Conservation (phyloP, 64 coral and sea anemone species). For the Porites lutea region DNA sequence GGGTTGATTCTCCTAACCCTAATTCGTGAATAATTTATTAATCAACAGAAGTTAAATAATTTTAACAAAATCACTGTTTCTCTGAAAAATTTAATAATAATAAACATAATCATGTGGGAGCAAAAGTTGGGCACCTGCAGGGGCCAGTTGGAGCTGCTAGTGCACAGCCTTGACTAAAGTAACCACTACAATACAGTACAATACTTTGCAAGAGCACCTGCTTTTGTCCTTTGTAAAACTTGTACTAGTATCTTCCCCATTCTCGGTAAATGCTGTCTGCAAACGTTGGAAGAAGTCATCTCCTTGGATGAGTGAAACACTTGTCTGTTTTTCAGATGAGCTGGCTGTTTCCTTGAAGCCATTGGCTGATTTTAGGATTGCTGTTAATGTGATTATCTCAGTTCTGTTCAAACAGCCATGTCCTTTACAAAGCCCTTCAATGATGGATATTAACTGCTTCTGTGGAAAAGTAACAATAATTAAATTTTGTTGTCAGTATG, state of each 20-base stretch:
- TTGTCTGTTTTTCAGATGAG: not conserved
- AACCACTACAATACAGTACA: not conserved
- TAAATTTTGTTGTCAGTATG: not conserved
- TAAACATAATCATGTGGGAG: too few species aligned
- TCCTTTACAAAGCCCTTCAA: constrained; percentile 98
- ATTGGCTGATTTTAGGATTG: constrained; percentile 65
- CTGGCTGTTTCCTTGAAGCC: constrained; percentile 24
- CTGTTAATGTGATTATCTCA: constrained; percentile 80
- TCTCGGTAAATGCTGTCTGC: constrained; percentile 48
- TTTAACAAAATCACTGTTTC: too few species aligned
- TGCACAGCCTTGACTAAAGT: not conserved
- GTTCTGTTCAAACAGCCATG: constrained; percentile 91
- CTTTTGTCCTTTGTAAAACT: constrained; percentile 22
- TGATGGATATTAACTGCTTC: constrained; percentile 86
- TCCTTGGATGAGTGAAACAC: not conserved
- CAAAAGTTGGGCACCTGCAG: too few species aligned
- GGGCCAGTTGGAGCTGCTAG: too few species aligned
- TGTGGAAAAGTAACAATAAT: constrained; percentile 22
- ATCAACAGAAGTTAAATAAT: too few species aligned
- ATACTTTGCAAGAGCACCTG: constrained; percentile 10
- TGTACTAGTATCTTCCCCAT: constrained; percentile 6
- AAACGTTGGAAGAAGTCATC: constrained; percentile 54
- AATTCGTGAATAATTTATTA: too few species aligned
- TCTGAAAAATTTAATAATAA: too few species aligned
- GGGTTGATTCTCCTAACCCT: too few species aligned